Percentiles rank a stretch among this genome's conserved stretches.
phyloP scores from a whole-genome alignment of 2,888 invertebrate genomes.

The Dusona sp. region DNA sequence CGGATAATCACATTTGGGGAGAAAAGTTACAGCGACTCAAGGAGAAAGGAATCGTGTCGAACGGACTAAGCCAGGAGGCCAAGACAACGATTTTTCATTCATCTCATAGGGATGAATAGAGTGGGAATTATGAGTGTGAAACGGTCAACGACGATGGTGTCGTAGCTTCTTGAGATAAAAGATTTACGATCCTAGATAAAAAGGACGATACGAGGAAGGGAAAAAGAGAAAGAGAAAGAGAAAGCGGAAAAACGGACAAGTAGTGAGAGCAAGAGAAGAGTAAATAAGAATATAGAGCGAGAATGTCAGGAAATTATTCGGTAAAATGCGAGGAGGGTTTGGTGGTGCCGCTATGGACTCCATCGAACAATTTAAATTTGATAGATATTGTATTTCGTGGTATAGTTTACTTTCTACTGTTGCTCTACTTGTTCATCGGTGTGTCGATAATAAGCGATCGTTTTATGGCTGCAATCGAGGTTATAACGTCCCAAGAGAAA shows the following conservation, averaged over 20 bases:
- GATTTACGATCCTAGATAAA: not conserved
- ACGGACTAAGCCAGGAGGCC: slow-evolving; percentile 6
- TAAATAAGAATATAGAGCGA: slow-evolving; percentile 21
- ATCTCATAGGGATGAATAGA: slow-evolving; percentile 14
- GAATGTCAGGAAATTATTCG: slow-evolving; percentile 81
- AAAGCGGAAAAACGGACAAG: slow-evolving; percentile 20
- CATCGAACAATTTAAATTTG: slow-evolving; percentile 90
- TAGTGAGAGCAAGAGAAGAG: slow-evolving; percentile 17
- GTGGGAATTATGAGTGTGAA: slow-evolving; percentile 13
- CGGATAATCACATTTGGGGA: slow-evolving; percentile 20
- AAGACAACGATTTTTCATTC: slow-evolving; percentile 8
- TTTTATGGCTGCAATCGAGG: slow-evolving; percentile 99
- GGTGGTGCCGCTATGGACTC: slow-evolving; percentile 95
- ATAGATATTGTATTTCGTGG: slow-evolving; percentile 94
- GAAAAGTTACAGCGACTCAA: slow-evolving; percentile 5
- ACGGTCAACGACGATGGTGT: slow-evolving; percentile 23
- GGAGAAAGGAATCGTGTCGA: slow-evolving; percentile 24
- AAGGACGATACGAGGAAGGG: not conserved
- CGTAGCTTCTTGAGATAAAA: slow-evolving; percentile 6
- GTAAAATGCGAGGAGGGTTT: slow-evolving; percentile 92
- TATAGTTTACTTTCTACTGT: slow-evolving; percentile 93
- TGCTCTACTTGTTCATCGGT: slow-evolving; percentile 98
- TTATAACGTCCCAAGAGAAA: slow-evolving; percentile 98
- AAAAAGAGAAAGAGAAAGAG: not conserved
- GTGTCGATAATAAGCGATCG: slow-evolving; percentile 99